phyloP scores from a whole-genome alignment of 2,888 invertebrate genomes.

The Phyllotreta striolata region DNA sequence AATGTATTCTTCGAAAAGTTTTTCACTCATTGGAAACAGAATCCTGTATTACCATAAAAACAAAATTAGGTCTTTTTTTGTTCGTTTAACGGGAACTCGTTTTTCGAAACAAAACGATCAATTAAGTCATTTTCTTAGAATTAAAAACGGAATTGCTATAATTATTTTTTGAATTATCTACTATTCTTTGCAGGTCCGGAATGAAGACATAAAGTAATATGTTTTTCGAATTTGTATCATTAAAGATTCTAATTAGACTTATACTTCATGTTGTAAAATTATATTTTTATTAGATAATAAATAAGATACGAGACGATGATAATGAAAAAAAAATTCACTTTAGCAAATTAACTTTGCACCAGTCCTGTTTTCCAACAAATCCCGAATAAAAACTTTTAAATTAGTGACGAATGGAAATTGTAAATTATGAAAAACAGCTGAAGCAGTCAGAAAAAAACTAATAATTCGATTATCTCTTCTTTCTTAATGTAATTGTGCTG shows the following conservation, averaged over 20 bases:
- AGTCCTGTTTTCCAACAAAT: neutral
- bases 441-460: slow-evolving; percentile 52
- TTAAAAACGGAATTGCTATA: slow-evolving; percentile 27
- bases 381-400: slow-evolving; percentile 15
- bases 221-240: too few relatives aligned
- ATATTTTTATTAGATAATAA: too few relatives aligned
- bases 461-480: slow-evolving; percentile 49
- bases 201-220: neutral
- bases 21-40: slow-evolving; percentile 23
- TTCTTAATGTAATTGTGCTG: slow-evolving; percentile 28
- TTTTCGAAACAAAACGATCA: slow-evolving; percentile 19
- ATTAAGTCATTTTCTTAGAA: slow-evolving; percentile 26
- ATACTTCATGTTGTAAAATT: too few relatives aligned
- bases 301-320: too few relatives aligned
- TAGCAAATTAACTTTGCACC: too few relatives aligned
- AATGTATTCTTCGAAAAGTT: slow-evolving; percentile 23
- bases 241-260: too few relatives aligned
- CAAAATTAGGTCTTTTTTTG: slow-evolving; percentile 17
- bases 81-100: slow-evolving; percentile 4
- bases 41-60: slow-evolving; percentile 16
- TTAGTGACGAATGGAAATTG: slow-evolving; percentile 20
- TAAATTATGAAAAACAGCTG: slow-evolving; percentile 44
- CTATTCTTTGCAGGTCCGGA: slow-evolving; percentile 1
- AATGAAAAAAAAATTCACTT: too few relatives aligned
- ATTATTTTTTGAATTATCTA: slow-evolving; percentile 24